These are phyloP conservation scores for Catonia carolina DNA, from an alignment of 2,888 invertebrate species.

Conservation along the genomic window DNA sequence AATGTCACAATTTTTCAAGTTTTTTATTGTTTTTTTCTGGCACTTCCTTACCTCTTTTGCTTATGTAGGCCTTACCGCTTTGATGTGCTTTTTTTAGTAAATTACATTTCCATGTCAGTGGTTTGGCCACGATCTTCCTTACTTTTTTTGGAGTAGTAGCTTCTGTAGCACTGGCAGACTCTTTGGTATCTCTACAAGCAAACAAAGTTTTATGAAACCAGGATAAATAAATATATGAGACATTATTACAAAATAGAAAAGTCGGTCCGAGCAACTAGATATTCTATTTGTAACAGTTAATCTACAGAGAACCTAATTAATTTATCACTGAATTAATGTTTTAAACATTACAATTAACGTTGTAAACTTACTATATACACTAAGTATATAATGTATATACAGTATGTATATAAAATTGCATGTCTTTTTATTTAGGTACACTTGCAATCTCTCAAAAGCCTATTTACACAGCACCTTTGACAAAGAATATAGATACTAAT, in stretches of 20 bases:
- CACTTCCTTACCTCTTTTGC: constrained; percentile 16
- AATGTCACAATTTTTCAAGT: constrained; percentile 8
- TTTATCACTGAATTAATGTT: no score
- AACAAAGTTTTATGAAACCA: no score
- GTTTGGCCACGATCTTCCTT: constrained; percentile 12
- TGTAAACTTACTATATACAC: no score
- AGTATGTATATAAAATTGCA: constrained; percentile 17
- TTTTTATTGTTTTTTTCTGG: constrained; percentile 10
- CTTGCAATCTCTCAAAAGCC: constrained; percentile 21
- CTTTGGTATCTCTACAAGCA: no score
- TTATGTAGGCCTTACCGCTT: constrained; percentile 13
- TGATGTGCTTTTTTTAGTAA: constrained; percentile 14
- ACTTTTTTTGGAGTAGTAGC: background rate
- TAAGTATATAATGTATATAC: no score
- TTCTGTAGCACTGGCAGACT: no score
- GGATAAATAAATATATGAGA: no score
- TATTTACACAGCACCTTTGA: constrained; percentile 18
- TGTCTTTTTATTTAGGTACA: constrained; percentile 18
- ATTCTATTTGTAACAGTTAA: no score
- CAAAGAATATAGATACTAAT: constrained; percentile 19
- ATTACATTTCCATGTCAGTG: constrained; percentile 10
- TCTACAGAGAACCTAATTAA: no score
- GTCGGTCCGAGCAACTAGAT: no score
- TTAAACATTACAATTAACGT: no score
- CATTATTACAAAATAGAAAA: no score